Base-by-base conservation (phyloP, 2,888 invertebrate genomes). In the Odontomyia ornata region DNA sequence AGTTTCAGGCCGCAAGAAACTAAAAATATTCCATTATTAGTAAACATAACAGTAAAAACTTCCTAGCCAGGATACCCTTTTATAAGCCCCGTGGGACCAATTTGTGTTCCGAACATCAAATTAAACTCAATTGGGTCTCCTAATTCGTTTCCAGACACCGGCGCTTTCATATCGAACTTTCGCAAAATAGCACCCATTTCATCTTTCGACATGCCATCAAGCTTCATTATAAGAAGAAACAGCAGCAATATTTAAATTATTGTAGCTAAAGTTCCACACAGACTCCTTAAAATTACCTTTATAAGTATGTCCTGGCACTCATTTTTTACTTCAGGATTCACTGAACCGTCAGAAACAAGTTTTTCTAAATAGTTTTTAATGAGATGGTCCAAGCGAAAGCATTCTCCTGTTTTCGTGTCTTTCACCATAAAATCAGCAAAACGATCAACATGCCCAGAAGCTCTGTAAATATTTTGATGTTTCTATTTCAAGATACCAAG, bases 401-500 rank as follows among this genome's bases (percentile, higher is more conserved):
- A 99, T 85, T 99, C 99, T 5, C 99, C 99, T 80, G 92, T 96
- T 85, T 95, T 95, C 0, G 92, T 83, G 88, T 99, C 99, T 86
- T 99, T 99, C 0, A 99, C 98, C 99, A 99, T 99, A 78, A 97
- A 91, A 88, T 99, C 99, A 67, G 99, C 98, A 89, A 99, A 99
- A 77, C 99, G 90, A 83, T 99, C 99, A 0, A 99, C 99, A 87
- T 99, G 99, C 0, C 99, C 99, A 5, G 99, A 99, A 21, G 99
- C 98, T 84, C 92, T 92, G 83, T 76, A 86, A 36, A 36, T 36
- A 36, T 36, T 36, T 36, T 3, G 36, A 36, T 5, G 9, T 36
- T 36, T 36, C 36, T n/a, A 36, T 36, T 36, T 36, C n/a, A n/a
- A 85, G 43, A 43, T 21, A 36, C 27, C 60, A 36, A 30, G 15